Evolutionary conservation across 2,888 invertebrate species (phyloP).

Genomic region (Agrenia bidenticulata): DNA sequence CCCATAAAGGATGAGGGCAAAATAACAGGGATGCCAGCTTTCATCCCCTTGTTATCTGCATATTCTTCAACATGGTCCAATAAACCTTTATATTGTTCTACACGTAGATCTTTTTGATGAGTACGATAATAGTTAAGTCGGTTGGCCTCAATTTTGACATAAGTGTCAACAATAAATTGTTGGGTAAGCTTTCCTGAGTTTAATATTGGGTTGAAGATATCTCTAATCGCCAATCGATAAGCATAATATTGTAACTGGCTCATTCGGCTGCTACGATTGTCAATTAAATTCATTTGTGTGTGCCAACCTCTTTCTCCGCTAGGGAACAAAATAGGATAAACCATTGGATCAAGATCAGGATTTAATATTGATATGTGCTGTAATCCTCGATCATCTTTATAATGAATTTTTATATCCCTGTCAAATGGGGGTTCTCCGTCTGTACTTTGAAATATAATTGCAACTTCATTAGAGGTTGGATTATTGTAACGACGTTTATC

Average conservation of each 20-base stretch:
- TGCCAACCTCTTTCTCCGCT: constrained; percentile 47
- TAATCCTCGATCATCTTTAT: background rate
- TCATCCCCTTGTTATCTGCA: constrained; percentile 11
- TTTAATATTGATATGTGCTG: constrained; percentile 30
- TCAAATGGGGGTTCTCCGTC: constrained; percentile 47
- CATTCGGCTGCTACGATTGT: background rate
- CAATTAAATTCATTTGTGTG: constrained; percentile 18
- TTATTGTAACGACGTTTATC: constrained; percentile 43
- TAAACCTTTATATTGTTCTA: constrained; percentile 53
- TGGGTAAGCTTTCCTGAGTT: constrained; percentile 51
- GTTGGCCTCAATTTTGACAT: constrained; percentile 53
- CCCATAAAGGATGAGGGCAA: constrained; percentile 55
- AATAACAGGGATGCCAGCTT: constrained; percentile 54
- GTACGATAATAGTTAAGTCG: constrained; percentile 48
- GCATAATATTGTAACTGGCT: constrained; percentile 41
- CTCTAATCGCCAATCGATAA: constrained; percentile 30
- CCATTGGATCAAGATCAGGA: constrained; percentile 48
- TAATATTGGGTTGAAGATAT: constrained; percentile 52
- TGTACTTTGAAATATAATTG: constrained; percentile 35
- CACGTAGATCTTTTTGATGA: constrained; percentile 52
- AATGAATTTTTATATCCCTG: constrained; percentile 39
- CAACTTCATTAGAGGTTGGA: constrained; percentile 43
- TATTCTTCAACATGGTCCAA: constrained; percentile 35
- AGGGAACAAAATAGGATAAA: constrained; percentile 49
- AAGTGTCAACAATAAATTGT: constrained; percentile 54